Evolutionary conservation across 2,797 vertebrate genomes (phyloP), one percentile per base, ranked within the genome.

Genomic region (Toxotes lorentzi): DNA sequence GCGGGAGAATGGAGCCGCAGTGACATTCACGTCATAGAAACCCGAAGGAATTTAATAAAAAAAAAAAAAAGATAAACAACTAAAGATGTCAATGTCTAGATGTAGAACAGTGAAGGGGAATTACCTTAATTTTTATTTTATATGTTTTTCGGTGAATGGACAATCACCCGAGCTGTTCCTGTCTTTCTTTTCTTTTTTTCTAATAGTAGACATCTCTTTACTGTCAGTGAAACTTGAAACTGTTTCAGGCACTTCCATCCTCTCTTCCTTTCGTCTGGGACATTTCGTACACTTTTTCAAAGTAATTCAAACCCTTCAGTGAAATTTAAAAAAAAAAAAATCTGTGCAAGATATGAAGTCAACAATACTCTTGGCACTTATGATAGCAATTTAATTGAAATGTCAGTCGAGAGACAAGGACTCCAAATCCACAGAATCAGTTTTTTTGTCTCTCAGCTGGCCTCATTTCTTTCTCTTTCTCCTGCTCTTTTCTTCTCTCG

Each of bases 381-480:
- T 89, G 92, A 92, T 86, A 78, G 86, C 62, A 80, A 81, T 92
- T 94, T 92, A 91, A 93, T 94, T 92, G 90, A 93, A 94, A 91
- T 88, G 92, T 94, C 91, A 93, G 79, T 70, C 27, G 72, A 65
- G 77, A 86, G 82, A 86, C 79, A 51, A 70, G 35, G 69, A 86
- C 75, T 81, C 67, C 51, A 78, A 82, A 87, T 76, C 79, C 24
- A 30, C 66, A 69, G 76, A 72, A 81, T 78, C 60, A 47, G 47
- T 78, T 34, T 79, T 77, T 83, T 74, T 83, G 67, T 77, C 65
- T 86, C 79, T 63, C 51, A 6, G 16, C 34, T 81, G 61, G 70
- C 79, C 68, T 72, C 81, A 7, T 78, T 70, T 70, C 70, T 48
- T 41, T 68, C 41, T 60, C 24, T n/a, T n/a, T 24, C 5, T 32